phyloP scores from a whole-genome alignment of 2,888 invertebrate genomes.

The Lasioglossum marginatum region DNA sequence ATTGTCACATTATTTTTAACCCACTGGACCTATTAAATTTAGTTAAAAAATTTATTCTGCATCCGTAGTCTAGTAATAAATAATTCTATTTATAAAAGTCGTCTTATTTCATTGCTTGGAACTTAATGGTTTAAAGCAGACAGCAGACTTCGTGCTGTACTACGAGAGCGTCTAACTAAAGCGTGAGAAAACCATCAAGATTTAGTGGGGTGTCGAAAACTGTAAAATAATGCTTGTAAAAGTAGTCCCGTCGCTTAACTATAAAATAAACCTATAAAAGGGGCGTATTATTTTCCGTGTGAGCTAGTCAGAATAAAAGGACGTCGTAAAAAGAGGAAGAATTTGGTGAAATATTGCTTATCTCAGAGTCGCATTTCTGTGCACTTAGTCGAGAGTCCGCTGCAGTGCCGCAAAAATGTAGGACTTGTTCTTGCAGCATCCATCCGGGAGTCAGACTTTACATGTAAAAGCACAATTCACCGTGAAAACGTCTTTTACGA shows the following conservation, averaged over 20 bases:
- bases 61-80: background rate
- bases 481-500: constrained; percentile 60
- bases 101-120: background rate
- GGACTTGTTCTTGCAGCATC: constrained; percentile 19
- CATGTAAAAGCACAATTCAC: constrained; percentile 64
- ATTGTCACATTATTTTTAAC: background rate
- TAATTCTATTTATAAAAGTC: background rate
- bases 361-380: constrained; percentile 8
- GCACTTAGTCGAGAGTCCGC: constrained; percentile 1
- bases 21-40: background rate
- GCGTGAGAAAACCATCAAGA: background rate
- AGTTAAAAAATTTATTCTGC: background rate
- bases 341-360: constrained; percentile 26
- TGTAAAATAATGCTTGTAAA: constrained; percentile 4
- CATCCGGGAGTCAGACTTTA: constrained; percentile 20
- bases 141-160: background rate
- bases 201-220: background rate
- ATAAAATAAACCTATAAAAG: background rate
- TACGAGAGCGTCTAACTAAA: background rate
- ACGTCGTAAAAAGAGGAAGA: background rate
- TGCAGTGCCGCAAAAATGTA: constrained; percentile 23
- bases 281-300: background rate
- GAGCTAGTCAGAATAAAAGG: background rate
- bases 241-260: background rate
- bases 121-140: background rate